phyloP scores from a whole-genome alignment of 2,888 invertebrate species.

The Perdita meconis region DNA sequence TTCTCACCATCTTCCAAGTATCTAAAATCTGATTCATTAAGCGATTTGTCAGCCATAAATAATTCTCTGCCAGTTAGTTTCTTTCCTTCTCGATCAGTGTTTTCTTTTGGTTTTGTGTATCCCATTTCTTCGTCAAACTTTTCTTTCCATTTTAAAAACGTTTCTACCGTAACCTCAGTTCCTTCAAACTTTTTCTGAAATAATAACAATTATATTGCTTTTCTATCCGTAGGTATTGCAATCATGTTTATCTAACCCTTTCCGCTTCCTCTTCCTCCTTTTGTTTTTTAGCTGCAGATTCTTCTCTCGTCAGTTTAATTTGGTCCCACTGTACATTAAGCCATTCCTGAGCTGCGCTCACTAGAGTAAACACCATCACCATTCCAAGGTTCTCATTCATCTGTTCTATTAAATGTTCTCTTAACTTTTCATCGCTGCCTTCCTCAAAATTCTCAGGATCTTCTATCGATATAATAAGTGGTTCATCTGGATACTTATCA shows the following conservation, averaged over 20 bases:
- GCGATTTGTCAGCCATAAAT: slow-evolving; percentile 95
- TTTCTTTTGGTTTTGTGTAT: slow-evolving; percentile 89
- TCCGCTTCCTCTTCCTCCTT: slow-evolving; percentile 95
- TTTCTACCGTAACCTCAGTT: slow-evolving; percentile 97
- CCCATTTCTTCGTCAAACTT: slow-evolving; percentile 96
- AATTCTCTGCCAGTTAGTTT: slow-evolving; percentile 97
- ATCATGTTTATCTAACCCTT: slow-evolving; percentile 85
- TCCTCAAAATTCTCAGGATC: slow-evolving; percentile 91
- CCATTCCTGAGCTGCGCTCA: slow-evolving; percentile 97
- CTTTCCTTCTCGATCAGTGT: slow-evolving; percentile 89
- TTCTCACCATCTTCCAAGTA: slow-evolving; percentile 93
- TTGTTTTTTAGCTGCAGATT: slow-evolving; percentile 88
- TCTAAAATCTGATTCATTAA: slow-evolving; percentile 98
- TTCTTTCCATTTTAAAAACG: slow-evolving; percentile 97
- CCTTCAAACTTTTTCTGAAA: slow-evolving; percentile 96
- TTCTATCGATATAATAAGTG: slow-evolving; percentile 92
- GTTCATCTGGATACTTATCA: slow-evolving; percentile 94
- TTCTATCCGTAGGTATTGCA: neutral
- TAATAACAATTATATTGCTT: neutral
- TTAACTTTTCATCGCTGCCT: slow-evolving; percentile 87
- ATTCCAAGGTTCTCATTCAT: slow-evolving; percentile 96
- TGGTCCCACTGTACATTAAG: slow-evolving; percentile 94
- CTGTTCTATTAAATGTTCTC: slow-evolving; percentile 89
- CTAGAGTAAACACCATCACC: slow-evolving; percentile 98
- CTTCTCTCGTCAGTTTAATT: slow-evolving; percentile 89